Evolutionary conservation across 2,113 vertebrate genomes (phyloP).

Genomic region (Bos indicus): DNA sequence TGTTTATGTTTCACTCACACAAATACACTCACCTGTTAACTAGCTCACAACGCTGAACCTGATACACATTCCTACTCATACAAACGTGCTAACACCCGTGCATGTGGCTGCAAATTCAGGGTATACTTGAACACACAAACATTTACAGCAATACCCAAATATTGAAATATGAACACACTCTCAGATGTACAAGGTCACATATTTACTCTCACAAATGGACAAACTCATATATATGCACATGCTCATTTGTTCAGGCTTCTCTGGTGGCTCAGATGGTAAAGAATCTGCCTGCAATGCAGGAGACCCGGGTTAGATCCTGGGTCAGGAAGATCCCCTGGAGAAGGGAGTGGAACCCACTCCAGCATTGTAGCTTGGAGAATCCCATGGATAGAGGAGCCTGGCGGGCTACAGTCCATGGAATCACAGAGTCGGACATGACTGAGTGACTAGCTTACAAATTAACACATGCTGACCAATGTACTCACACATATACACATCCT

Average conservation of each 20-base stretch:
- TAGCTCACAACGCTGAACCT: background rate
- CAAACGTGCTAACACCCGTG: background rate
- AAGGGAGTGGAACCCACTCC: too few species aligned
- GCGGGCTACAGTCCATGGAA: background rate
- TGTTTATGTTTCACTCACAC: background rate
- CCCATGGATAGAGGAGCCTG: background rate
- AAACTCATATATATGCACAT: background rate
- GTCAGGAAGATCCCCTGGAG: too few species aligned
- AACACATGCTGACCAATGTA: too few species aligned
- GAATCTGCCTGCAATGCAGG: too few species aligned
- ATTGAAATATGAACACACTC: background rate
- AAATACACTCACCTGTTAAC: background rate
- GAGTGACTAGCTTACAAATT: too few species aligned
- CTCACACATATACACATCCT: too few species aligned
- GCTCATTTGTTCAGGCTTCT: background rate
- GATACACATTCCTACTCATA: background rate
- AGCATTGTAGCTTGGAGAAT: too few species aligned
- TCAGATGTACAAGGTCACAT: background rate
- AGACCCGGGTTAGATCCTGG: too few species aligned
- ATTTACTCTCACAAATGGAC: background rate
- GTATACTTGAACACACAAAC: background rate
- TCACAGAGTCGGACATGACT: too few species aligned
- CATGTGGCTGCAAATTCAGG: background rate
- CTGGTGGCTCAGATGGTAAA: too few species aligned
- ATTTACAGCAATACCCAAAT: background rate